Evolutionary conservation across 2,888 invertebrate genomes (phyloP).

Genomic region (Philereme transversata): DNA sequence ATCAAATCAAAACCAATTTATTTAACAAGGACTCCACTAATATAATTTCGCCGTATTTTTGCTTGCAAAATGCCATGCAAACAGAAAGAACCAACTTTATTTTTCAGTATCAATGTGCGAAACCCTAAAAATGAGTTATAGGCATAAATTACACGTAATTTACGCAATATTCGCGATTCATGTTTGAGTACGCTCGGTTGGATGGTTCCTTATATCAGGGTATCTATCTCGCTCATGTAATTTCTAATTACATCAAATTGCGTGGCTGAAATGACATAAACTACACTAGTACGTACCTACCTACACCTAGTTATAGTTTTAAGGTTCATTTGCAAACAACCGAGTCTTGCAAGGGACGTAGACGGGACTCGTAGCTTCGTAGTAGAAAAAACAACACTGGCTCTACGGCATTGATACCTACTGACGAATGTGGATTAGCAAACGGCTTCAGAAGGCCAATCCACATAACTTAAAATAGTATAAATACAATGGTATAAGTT

Average conservation of each 20-base stretch:
- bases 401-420: too few relatives aligned
- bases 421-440: too few relatives aligned
- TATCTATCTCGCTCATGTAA: conserved; percentile 67
- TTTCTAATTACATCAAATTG: conserved; percentile 77
- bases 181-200: conserved; percentile 38
- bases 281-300: conserved; percentile 2
- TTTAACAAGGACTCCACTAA: too few relatives aligned
- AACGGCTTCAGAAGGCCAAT: too few relatives aligned
- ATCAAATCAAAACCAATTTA: too few relatives aligned
- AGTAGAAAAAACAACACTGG: too few relatives aligned
- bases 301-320: neutral
- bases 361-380: neutral
- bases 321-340: conserved; percentile 7
- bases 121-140: conserved; percentile 27
- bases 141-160: conserved; percentile 37
- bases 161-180: conserved; percentile 58
- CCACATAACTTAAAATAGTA: too few relatives aligned
- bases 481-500: too few relatives aligned
- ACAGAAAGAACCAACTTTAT: conserved; percentile 12
- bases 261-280: conserved; percentile 79
- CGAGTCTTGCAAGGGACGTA: conserved; percentile 2
- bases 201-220: conserved; percentile 53
- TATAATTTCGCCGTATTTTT: too few relatives aligned
- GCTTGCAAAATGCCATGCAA: neutral
- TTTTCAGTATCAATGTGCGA: conserved; percentile 22